Percentiles rank a stretch among this genome's conserved stretches.
Evolutionary conservation across 2,797 vertebrate species (phyloP).

Genomic region (Enteromius trimaculatus): DNA sequence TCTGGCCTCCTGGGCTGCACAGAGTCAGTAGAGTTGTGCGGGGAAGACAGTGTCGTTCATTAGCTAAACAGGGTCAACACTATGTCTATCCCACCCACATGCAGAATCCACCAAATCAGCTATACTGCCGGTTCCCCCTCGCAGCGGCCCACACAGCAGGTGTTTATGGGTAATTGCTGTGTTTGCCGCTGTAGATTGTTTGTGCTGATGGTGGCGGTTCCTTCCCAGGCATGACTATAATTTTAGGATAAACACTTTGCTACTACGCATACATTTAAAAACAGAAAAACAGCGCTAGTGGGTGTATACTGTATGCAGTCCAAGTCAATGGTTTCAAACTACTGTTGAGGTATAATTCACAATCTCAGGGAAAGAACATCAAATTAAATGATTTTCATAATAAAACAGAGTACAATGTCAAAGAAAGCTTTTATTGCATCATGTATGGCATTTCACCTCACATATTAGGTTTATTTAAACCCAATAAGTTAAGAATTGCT

Average conservation of each 20-base stretch:
- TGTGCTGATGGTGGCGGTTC: conserved; percentile 54
- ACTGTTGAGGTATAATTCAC: background rate
- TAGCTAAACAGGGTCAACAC: conserved; percentile 48
- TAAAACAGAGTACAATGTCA: background rate
- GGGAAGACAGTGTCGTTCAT: conserved; percentile 29
- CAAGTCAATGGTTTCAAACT: background rate
- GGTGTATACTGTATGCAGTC: background rate
- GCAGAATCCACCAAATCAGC: conserved; percentile 32
- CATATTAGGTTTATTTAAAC: background rate
- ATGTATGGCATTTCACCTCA: background rate
- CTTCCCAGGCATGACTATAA: conserved; percentile 41
- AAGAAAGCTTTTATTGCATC: background rate
- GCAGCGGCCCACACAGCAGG: conserved; percentile 38
- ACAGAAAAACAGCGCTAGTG: background rate
- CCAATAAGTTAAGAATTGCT: background rate
- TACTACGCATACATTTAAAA: conserved; percentile 30
- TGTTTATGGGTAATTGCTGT: conserved; percentile 50
- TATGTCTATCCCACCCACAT: conserved; percentile 30
- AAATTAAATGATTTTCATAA: background rate
- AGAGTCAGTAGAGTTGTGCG: conserved; percentile 24
- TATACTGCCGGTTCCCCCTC: background rate
- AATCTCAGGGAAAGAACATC: background rate
- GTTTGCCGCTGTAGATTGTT: conserved; percentile 40
- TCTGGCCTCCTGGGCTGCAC: background rate
- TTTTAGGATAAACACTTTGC: conserved; percentile 55